Evolutionary conservation across 2,888 invertebrate genomes (phyloP).

Genomic region (Trissonchulus sp.): DNA sequence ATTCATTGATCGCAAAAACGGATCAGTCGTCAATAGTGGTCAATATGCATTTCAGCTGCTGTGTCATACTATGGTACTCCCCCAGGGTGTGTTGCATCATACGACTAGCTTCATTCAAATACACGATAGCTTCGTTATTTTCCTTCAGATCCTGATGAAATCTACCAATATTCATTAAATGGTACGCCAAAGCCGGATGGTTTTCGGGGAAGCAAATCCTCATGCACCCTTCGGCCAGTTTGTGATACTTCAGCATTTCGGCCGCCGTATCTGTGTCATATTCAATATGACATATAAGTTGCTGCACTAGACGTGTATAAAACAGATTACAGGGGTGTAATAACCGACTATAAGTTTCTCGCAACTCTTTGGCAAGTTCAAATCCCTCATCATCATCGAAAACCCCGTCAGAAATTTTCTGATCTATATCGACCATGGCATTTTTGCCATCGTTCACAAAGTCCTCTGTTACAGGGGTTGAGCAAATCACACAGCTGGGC

Average conservation of each 20-base stretch:
- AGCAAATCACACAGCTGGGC: not conserved
- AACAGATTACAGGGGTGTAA: constrained; percentile 27
- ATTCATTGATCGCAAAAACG: too few relatives aligned
- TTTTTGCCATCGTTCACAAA: constrained; percentile 38
- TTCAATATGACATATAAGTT: constrained; percentile 4
- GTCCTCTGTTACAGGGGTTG: constrained; percentile 20
- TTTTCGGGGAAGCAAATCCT: constrained; percentile 43
- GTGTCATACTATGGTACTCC: constrained; percentile 9
- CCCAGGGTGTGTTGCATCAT: constrained; percentile 25
- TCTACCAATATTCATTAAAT: constrained; percentile 36
- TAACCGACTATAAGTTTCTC: not conserved
- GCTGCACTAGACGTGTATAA: constrained; percentile 21
- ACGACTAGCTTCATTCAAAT: constrained; percentile 19
- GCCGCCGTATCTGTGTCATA: constrained; percentile 26
- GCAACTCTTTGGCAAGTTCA: not conserved
- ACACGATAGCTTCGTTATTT: not conserved
- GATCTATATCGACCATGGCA: constrained; percentile 42
- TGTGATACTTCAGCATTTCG: constrained; percentile 36
- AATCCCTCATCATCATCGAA: constrained; percentile 33
- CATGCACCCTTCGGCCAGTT: constrained; percentile 42
- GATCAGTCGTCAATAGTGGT: too few relatives aligned
- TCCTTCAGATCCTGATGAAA: not conserved
- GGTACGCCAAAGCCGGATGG: constrained; percentile 47
- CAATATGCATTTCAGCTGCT: too few relatives aligned
- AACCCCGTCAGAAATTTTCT: constrained; percentile 37